phyloP scores from a whole-genome alignment of 2,888 invertebrate genomes.

The Leptopilina drosophilae region DNA sequence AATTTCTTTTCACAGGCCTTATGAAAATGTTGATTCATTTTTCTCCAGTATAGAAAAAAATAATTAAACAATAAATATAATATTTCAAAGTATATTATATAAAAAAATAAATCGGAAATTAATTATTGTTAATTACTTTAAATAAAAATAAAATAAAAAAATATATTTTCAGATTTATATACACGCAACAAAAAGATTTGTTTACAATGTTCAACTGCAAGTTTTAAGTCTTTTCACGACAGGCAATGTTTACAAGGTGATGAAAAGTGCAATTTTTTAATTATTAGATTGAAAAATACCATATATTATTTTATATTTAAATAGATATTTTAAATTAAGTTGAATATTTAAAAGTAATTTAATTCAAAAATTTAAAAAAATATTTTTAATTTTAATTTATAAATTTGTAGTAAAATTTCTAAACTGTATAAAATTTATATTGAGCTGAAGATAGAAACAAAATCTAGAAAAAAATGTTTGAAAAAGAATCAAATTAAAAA shows the following conservation, averaged over 20 bases:
- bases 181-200: slow-evolving; percentile 14
- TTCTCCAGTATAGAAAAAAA: neutral
- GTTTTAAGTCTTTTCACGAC: neutral
- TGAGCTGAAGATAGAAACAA: too few relatives aligned
- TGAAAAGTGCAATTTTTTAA: neutral
- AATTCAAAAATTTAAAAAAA: too few relatives aligned
- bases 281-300: neutral
- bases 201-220: slow-evolving; percentile 19
- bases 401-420: too few relatives aligned
- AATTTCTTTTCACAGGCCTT: neutral
- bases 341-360: too few relatives aligned
- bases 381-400: too few relatives aligned
- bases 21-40: slow-evolving; percentile 4
- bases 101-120: neutral
- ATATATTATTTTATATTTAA: too few relatives aligned
- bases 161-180: slow-evolving; percentile 29
- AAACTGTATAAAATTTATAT: too few relatives aligned
- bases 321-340: too few relatives aligned
- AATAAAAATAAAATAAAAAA: neutral
- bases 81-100: too few relatives aligned
- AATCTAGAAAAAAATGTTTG: too few relatives aligned
- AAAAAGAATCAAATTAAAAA: neutral
- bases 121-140: neutral
- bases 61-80: too few relatives aligned
- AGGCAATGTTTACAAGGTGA: slow-evolving; percentile 1